Evolutionary conservation across 2,797 vertebrate genomes (phyloP).

Genomic region (Okamejei kenojei): DNA sequence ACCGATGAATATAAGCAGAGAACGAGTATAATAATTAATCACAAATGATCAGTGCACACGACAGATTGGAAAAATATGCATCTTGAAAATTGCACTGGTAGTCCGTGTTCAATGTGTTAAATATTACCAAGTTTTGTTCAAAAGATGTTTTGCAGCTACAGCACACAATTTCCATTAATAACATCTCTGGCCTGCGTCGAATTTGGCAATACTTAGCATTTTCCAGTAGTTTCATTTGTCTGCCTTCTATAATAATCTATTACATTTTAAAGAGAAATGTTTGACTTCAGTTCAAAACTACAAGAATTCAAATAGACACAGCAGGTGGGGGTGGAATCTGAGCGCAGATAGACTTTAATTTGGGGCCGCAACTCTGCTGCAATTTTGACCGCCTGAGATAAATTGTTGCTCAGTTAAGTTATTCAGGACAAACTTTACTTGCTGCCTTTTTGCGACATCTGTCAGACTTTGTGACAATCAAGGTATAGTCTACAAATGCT

Average conservation of each 20-base stretch:
- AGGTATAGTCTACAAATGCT: neutral
- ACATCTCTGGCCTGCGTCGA: neutral
- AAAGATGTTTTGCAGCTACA: neutral
- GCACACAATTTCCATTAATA: neutral
- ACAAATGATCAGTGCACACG: neutral
- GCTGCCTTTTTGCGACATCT: neutral
- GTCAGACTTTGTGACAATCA: neutral
- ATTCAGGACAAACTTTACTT: neutral
- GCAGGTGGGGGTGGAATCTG: neutral
- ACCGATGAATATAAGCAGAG: too few relatives aligned
- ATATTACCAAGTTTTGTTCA: neutral
- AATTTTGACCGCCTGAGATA: neutral
- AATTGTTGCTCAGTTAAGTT: neutral
- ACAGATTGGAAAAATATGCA: too few relatives aligned
- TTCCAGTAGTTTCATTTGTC: constrained; percentile 10
- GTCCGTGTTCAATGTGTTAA: neutral
- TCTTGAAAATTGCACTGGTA: neutral
- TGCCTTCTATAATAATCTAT: neutral
- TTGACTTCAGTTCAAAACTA: constrained; percentile 23
- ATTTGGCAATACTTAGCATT: constrained; percentile 8
- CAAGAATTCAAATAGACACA: neutral
- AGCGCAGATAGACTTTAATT: neutral
- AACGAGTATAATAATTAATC: neutral
- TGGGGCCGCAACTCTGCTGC: neutral
- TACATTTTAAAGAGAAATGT: constrained; percentile 23